Percentiles rank a stretch among this genome's conserved stretches.
Conservation (phyloP, 2,113 vertebrate species). For the Brachionichthys hirsutus region DNA sequence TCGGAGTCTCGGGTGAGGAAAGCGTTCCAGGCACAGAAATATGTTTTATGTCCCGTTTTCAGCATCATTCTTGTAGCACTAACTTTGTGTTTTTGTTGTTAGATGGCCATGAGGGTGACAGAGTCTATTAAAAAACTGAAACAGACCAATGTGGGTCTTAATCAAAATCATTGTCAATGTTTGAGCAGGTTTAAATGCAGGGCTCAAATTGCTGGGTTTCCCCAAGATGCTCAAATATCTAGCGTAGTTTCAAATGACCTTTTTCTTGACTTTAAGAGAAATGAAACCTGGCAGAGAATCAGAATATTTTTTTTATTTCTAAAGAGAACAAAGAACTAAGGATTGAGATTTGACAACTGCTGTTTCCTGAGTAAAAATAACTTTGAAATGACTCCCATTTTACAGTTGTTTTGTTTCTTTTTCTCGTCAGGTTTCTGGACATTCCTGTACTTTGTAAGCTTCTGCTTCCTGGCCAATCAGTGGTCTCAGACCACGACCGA, state of each 20-base stretch:
- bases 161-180: background rate
- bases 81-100: too few species aligned
- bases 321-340: slow-evolving; percentile 7
- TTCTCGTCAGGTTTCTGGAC: slow-evolving; percentile 85
- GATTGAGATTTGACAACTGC: background rate
- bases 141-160: too few species aligned
- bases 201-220: slow-evolving; percentile 22
- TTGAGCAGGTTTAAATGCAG: background rate
- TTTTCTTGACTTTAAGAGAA: slow-evolving; percentile 5
- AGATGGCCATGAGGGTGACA: too few species aligned
- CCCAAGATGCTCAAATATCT: background rate
- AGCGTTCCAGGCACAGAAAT: background rate
- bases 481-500: slow-evolving; percentile 85
- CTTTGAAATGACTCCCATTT: background rate
- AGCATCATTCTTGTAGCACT: too few species aligned
- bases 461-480: slow-evolving; percentile 96
- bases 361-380: background rate
- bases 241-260: slow-evolving; percentile 27
- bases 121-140: too few species aligned
- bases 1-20: slow-evolving; percentile 88
- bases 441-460: slow-evolving; percentile 96
- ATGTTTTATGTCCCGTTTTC: background rate
- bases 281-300: slow-evolving; percentile 14
- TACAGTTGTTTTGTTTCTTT: slow-evolving; percentile 15
- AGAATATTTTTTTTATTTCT: slow-evolving; percentile 11